Evolutionary conservation across 2,113 vertebrate genomes (phyloP).

Genomic region (Colius striatus): DNA sequence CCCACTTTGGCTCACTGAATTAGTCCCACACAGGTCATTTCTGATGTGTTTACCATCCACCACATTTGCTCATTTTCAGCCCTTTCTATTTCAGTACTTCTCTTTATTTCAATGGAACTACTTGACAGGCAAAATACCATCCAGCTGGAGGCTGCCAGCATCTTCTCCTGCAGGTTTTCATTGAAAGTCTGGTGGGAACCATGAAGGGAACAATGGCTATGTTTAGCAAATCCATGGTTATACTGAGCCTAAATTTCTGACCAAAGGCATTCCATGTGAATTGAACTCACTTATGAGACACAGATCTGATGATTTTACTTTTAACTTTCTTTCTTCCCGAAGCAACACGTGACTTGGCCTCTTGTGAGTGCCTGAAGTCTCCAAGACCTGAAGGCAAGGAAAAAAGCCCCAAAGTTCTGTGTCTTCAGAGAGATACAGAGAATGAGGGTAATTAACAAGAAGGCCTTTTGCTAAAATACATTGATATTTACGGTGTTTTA

Average conservation of each 20-base stretch:
- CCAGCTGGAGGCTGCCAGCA: neutral
- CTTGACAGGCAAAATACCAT: neutral
- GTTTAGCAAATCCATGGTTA: neutral
- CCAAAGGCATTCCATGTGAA: neutral
- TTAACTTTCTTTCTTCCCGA: neutral
- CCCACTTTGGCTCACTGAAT: neutral
- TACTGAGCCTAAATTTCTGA: neutral
- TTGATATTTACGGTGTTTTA: neutral
- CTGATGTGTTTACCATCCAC: neutral
- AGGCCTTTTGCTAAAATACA: neutral
- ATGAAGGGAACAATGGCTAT: neutral
- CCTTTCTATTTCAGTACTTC: neutral
- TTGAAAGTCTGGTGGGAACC: neutral
- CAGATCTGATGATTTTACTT: neutral
- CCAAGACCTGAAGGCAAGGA: neutral
- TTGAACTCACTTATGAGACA: neutral
- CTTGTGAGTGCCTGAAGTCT: neutral
- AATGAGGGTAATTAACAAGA: neutral
- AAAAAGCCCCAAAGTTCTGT: neutral
- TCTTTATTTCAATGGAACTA: neutral
- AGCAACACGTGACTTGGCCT: fast-evolving
- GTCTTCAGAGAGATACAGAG: neutral
- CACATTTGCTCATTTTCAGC: neutral
- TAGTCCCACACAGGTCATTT: slow-evolving; percentile 19
- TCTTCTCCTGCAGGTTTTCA: neutral